phyloP scores from a whole-genome alignment of 1,140 invertebrate genomes.

The Belonocnema kinseyi region DNA sequence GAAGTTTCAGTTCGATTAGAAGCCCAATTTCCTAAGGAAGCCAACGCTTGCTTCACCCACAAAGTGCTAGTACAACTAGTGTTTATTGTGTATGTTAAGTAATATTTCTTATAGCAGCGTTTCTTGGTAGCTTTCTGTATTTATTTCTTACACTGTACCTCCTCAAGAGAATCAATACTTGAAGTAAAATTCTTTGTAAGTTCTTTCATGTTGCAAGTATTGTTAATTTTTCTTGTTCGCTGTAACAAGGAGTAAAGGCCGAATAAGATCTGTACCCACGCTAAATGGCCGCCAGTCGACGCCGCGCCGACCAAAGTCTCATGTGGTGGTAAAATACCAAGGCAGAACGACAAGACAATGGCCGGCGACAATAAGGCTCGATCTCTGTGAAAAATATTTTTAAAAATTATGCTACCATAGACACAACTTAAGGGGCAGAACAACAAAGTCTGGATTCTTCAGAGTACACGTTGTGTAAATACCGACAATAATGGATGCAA shows the following conservation, averaged over 20 bases:
- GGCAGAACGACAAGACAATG: constrained; percentile 29
- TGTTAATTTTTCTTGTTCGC: constrained; percentile 4
- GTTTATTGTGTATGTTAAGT: too few species aligned
- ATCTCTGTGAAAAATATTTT: constrained; percentile 18
- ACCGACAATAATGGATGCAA: constrained; percentile 7
- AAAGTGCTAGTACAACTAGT: too few species aligned
- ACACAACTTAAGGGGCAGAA: constrained; percentile 5
- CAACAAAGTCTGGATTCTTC: constrained; percentile 21
- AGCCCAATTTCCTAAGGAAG: too few species aligned
- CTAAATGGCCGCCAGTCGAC: constrained; percentile 10
- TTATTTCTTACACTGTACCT: too few species aligned
- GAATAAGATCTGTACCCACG: constrained; percentile 23
- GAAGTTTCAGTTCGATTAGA: too few species aligned
- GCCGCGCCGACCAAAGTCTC: constrained; percentile 22
- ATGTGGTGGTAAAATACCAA: constrained; percentile 28
- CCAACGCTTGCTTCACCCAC: too few species aligned
- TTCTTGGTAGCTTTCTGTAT: too few species aligned
- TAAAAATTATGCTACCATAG: constrained; percentile 24
- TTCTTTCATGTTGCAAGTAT: neutral
- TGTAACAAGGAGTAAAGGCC: neutral
- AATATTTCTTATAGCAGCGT: too few species aligned
- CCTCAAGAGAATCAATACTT: neutral
- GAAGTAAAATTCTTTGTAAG: neutral
- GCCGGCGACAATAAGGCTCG: constrained; percentile 27
- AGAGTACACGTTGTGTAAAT: constrained; percentile 14